Evolutionary conservation across 2,888 invertebrate species (phyloP).

Genomic region (Ptychoptera contaminata): DNA sequence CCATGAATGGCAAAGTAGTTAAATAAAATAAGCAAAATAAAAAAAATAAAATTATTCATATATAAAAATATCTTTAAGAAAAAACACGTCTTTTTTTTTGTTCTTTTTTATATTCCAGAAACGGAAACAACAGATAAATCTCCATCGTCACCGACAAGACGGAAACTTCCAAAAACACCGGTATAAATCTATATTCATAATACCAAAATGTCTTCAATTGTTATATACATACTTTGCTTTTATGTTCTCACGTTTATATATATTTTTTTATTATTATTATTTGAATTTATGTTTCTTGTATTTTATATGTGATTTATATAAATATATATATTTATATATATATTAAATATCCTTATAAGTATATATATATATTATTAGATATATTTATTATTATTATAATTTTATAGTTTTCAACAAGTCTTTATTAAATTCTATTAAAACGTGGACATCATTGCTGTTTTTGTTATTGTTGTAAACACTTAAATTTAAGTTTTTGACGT

Average conservation of each 20-base stretch:
- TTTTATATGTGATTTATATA: not conserved
- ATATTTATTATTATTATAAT: no score
- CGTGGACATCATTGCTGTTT: no score
- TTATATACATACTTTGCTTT: no score
- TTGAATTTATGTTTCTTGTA: not conserved
- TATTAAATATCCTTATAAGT: no score
- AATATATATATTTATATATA: not conserved
- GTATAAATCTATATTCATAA: conserved; percentile 50
- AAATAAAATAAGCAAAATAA: not conserved
- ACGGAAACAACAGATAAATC: conserved; percentile 61
- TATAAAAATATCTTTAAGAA: not conserved
- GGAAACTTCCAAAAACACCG: conserved; percentile 94
- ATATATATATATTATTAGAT: no score
- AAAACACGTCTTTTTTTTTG: not conserved
- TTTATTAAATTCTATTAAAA: no score
- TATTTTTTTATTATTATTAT: no score
- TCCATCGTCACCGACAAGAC: conserved; percentile 76
- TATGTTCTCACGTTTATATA: no score
- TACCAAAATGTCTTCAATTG: not conserved
- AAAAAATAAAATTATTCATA: not conserved
- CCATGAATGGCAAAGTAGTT: no score
- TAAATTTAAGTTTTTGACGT: no score
- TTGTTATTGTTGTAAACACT: no score
- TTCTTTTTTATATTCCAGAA: conserved; percentile 40
- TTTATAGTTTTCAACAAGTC: no score